Conservation (phyloP, 2,113 vertebrate genomes). For the Recurvirostra avosetta region DNA sequence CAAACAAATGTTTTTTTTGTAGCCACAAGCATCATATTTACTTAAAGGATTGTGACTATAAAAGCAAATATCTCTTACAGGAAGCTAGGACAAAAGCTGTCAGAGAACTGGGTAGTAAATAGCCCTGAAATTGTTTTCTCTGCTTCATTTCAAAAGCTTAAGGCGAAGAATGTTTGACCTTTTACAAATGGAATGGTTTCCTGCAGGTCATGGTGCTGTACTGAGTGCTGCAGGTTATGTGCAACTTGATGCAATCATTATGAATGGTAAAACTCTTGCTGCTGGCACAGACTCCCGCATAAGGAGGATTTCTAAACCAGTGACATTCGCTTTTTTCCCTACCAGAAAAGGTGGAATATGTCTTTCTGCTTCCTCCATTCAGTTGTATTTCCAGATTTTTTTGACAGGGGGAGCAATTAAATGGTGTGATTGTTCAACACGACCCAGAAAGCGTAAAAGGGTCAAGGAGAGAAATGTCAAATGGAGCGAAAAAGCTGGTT, state of each 20-base stretch:
- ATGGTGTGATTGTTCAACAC: conserved; percentile 1
- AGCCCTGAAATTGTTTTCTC: conserved; percentile 75
- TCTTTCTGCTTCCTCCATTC: conserved; percentile 1
- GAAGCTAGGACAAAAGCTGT: conserved; percentile 70
- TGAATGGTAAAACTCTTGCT: conserved; percentile 73
- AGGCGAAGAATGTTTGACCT: conserved; percentile 73
- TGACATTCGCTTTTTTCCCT: conserved; percentile 71
- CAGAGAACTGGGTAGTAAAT: conserved; percentile 70
- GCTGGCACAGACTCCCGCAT: conserved; percentile 69
- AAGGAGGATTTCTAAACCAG: conserved; percentile 75
- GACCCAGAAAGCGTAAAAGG: not conserved
- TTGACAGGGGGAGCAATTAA: conserved; percentile 11
- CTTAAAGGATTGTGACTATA: conserved; percentile 68
- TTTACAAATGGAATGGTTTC: conserved; percentile 74
- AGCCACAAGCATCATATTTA: conserved; percentile 72
- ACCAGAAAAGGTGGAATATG: conserved; percentile 70
- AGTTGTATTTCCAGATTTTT: not conserved
- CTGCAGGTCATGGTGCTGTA: conserved; percentile 71
- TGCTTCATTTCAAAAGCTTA: conserved; percentile 74
- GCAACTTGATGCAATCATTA: conserved; percentile 77
- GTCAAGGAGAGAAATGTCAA: conserved; percentile 12
- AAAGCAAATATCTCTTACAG: conserved; percentile 73
- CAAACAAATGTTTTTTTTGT: conserved; percentile 59
- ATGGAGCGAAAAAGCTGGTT: not conserved
- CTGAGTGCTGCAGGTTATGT: conserved; percentile 75